Conservation (phyloP, 2,113 vertebrate genomes). For the Macrotis lagotis region DNA sequence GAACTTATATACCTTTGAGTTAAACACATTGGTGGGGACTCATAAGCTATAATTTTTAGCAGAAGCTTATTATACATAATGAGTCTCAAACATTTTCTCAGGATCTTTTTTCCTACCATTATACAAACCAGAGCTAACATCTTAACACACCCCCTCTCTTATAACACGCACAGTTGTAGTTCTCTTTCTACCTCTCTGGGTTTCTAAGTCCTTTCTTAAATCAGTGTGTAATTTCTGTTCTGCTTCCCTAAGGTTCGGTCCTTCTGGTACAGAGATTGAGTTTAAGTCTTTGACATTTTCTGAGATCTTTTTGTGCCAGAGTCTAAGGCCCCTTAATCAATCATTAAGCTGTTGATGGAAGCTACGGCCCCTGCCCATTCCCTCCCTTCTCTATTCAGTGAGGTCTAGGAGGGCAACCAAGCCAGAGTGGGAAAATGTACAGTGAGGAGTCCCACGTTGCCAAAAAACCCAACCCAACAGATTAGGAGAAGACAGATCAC, state of each 20-base stretch:
- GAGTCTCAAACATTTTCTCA: background rate
- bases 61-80: background rate
- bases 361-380: background rate
- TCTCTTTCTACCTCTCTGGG: slow-evolving; percentile 17
- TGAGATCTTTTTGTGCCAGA: slow-evolving; percentile 47
- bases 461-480: background rate
- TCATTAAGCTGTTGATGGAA: slow-evolving; percentile 11
- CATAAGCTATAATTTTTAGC: background rate
- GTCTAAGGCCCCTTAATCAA: slow-evolving; percentile 58
- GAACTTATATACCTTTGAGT: background rate
- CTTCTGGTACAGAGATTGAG: slow-evolving; percentile 34
- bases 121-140: background rate
- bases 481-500: background rate
- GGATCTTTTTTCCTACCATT: background rate
- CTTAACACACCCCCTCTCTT: background rate
- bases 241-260: background rate
- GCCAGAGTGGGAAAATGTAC: background rate
- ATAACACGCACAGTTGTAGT: background rate
- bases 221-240: background rate
- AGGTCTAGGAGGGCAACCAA: background rate
- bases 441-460: background rate
- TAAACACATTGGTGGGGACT: background rate
- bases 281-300: slow-evolving; percentile 58
- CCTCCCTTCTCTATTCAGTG: background rate
- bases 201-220: slow-evolving; percentile 43